Conservation (phyloP, 2,113 vertebrate genomes). For the Narcine bancroftii region DNA sequence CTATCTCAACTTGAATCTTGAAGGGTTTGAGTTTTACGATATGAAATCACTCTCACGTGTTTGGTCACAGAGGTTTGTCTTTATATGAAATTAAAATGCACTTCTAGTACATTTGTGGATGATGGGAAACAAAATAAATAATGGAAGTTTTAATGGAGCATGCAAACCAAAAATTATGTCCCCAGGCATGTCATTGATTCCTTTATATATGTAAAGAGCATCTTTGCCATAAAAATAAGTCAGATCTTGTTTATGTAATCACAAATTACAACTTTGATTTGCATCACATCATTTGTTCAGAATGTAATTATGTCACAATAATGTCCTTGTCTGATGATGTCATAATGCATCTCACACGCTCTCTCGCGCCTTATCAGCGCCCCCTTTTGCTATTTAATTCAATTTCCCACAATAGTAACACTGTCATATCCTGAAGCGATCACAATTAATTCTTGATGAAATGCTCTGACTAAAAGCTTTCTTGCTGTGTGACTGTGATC, state of each 20-base stretch:
- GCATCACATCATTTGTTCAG: background rate
- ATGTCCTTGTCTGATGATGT: background rate
- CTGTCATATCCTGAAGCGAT: background rate
- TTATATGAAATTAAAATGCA: slow-evolving; percentile 24
- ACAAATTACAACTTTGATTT: background rate
- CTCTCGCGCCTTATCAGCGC: background rate
- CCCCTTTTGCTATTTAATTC: background rate
- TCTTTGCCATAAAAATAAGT: slow-evolving; percentile 17
- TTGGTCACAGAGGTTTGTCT: slow-evolving; percentile 23
- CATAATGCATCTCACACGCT: background rate
- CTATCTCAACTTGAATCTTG: background rate
- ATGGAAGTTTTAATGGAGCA: slow-evolving; percentile 31
- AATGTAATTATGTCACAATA: slow-evolving; percentile 21
- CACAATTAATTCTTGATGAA: background rate
- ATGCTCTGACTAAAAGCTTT: background rate
- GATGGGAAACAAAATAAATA: slow-evolving; percentile 29
- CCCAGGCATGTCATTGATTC: slow-evolving; percentile 23
- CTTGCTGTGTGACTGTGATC: background rate
- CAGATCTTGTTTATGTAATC: slow-evolving; percentile 6
- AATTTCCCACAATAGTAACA: too few species aligned
- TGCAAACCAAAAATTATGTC: slow-evolving; percentile 24
- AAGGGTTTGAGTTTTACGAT: background rate
- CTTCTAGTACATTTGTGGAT: slow-evolving; percentile 27
- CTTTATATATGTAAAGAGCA: background rate
- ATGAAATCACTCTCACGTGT: slow-evolving; percentile 19